Base-by-base conservation (phyloP, 2,888 invertebrate genomes). In the Philonicus albiceps region DNA sequence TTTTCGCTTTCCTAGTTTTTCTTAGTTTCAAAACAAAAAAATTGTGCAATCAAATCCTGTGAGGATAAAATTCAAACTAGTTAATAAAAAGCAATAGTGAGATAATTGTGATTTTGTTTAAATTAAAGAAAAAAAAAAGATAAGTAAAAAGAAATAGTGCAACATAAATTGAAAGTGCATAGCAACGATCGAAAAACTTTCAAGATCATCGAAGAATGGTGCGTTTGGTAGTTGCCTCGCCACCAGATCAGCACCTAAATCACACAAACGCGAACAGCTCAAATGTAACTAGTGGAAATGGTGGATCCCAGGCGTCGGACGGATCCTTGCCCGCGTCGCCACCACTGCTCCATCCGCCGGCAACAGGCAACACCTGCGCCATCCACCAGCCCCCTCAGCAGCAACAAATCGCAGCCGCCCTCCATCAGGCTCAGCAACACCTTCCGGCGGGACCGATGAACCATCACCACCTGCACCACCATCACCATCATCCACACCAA, bases 221-320 rank as follows among this genome's bases (percentile, higher is more conserved):
- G 90, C 92, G 92, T 89, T 90, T 91, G 90, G 91, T 90, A 89
- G 91, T 90, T 89, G 89, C 91, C 80, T 89, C 91, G 89, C 88
- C 91, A 88, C 80, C 88, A 90, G 87, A 88, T 87, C 89, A 89
- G 84, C 89, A 89, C 87, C 87, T 87, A 34, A 87, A 88, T 37
- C 89, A 88, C 88, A 86, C 86, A 85, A 89, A 49, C 43, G 72
- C 64, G 72, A 86, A 80, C 64, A 78, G 80, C 31, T 78, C 86
- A 86, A 86, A 78, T 78, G 31, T 86, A 78, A 86, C 88, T 30
- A 89, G 87, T 27, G 88, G 88, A 8, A 90, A 89, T n/a, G 89
- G 89, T 86, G 89, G 89, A 7, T 75, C 85, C 78, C 80, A 75
- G 73, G 78, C 91, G 78, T 90, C 91, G 78, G 92, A 92, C 83